Base-by-base conservation (phyloP, 2,888 invertebrate species). In the Antheraea yamamai region DNA sequence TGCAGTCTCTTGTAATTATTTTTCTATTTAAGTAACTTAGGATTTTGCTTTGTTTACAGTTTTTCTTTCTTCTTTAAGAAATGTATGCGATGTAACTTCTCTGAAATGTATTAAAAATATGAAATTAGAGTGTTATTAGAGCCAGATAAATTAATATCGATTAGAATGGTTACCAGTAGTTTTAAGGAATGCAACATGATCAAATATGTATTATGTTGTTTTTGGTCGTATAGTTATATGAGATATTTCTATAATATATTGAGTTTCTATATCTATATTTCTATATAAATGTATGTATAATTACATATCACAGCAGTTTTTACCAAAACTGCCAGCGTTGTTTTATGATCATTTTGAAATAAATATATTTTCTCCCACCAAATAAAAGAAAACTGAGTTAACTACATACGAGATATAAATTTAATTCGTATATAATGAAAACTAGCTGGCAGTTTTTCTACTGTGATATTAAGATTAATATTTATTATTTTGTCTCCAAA, bases 391-490 rank as follows among this genome's bases (percentile, higher is more conserved):
- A 35, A 83, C 6, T 26, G 58, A 73, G 61, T 12, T 61, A 58
- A 61, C 35, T 30, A 47, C 2, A 58, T n/a, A 35, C 35, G 68
- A 74, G 2, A 68, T n/a, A 30, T n/a, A 66, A 51, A 52, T 47
- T 16, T 30, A 52, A 47, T 51, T 66, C 16, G 30, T 30, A 74
- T 52, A 23, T 1, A 71, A 55, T 47, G 4, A 81, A 85, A 83
- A 84, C 83, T 85, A 85, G 91, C 92, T 93, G 94, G 89, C 94
- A 92, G 93, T 92, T 92, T 86, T 84, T 91, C 93, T 94, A 92
- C 91, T 95, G 95, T 95, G 95, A 94, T 95, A 94, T 94, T 94
- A 87, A 94, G 93, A 92, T 92, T 92, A 91, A 83, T 92, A 92
- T 94, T 93, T 89, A 85, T 91, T 92, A 91, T 78, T 89, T 82